Evolutionary conservation across 2,888 invertebrate genomes (phyloP), one percentile per base, ranked within the genome.

Genomic region (Eubasilissa splendida): DNA sequence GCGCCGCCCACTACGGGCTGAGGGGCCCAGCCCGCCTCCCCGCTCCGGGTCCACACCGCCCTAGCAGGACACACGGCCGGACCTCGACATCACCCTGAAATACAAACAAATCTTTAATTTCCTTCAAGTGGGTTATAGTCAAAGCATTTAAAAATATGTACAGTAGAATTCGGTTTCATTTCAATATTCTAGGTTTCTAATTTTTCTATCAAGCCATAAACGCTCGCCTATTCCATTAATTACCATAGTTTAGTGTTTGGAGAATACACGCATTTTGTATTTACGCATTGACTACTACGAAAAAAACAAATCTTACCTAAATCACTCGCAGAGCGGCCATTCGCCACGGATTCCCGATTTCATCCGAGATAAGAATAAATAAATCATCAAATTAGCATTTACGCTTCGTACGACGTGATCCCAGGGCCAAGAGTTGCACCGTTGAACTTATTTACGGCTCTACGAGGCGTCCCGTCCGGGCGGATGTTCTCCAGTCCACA

Each of bases 1-100:
- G 85, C 85, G 85, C 87, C 81, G 83, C 86, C 87, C 88, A 85
- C 85, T 84, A 84, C 84, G 85, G 85, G 77, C 76, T 42, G 85
- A 86, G 85, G 85, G 85, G 85, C 84, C 87, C 86, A 87, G 82
- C 85, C 70, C 78, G 63, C 81, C 82, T 68, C 63, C 60, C 73
- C 80, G 31, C 77, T 54, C 70, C 9, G 74, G 10, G 77, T 78
- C 81, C 81, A 78, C 74, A 70, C 74, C 78, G 75, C 78, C 76
- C 78, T 81, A 70, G 50, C 81, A 75, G 54, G 56, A 54, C 65
- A 53, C 71, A 33, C 65, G 31, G 33, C 79, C 14, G 73, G 56
- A 60, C 71, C 65, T 9, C 77, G 12, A 60, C 76, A 71, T 76
- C 80, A 76, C 60, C 63, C 80, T 80, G 76, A 11, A 75, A 75